These are phyloP conservation scores for Entomyzon cyanotis DNA, from an alignment of 2,113 vertebrate genomes.

Conservation along the genomic window DNA sequence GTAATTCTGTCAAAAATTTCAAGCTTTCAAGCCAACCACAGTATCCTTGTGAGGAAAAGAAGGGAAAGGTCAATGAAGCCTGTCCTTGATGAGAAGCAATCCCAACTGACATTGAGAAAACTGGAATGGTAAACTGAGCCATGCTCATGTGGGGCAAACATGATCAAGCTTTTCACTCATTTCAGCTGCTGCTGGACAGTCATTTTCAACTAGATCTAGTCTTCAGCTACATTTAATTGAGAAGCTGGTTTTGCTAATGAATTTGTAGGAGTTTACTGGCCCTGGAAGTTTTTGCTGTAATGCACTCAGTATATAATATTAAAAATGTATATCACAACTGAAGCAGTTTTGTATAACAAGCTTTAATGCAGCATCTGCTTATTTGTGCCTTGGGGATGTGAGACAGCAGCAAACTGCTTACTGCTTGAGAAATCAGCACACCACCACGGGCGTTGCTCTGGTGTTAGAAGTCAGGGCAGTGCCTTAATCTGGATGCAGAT, in stretches of 20 bases:
- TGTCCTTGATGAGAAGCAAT: not conserved
- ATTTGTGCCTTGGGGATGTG: constrained; percentile 61
- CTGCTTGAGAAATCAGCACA: constrained; percentile 60
- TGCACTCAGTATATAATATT: constrained; percentile 60
- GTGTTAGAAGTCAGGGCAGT: constrained; percentile 44
- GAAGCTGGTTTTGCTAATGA: constrained; percentile 46
- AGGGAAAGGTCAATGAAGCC: not conserved
- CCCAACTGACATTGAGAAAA: not conserved
- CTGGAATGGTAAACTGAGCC: not conserved
- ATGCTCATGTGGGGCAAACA: not conserved
- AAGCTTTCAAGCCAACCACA: not conserved
- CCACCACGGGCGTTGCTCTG: not conserved
- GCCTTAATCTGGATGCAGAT: constrained; percentile 27
- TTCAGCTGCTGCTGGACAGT: not conserved
- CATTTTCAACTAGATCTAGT: not conserved
- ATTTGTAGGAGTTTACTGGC: constrained; percentile 59
- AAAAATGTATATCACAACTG: constrained; percentile 74
- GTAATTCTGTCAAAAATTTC: not conserved
- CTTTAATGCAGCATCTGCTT: constrained; percentile 68
- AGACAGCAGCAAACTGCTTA: constrained; percentile 63
- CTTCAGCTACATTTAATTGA: constrained; percentile 41
- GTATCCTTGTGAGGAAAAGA: constrained; percentile 3
- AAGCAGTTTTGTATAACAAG: constrained; percentile 69
- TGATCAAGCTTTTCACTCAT: not conserved
- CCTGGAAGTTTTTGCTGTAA: constrained; percentile 50